Percentiles rank a stretch among this genome's conserved stretches.
Conservation (phyloP, 2,888 invertebrate genomes). For the Aspidiotus rigidus region DNA sequence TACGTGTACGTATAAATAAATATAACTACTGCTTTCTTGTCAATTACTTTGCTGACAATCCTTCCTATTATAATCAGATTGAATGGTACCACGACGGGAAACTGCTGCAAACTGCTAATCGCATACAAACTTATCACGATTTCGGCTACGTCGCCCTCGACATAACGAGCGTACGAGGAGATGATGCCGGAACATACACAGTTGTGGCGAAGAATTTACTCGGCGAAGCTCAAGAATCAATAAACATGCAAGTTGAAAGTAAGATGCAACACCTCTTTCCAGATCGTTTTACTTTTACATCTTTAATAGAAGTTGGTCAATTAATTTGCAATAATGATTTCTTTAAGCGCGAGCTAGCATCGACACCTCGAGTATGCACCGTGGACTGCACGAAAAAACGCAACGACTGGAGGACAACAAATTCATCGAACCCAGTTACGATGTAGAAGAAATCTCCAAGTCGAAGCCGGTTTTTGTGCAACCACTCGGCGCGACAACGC, state of each 20-base stretch:
- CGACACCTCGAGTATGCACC: conserved; percentile 84
- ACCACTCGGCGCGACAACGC: conserved; percentile 76
- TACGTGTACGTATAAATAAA: conserved; percentile 49
- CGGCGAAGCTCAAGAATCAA: conserved; percentile 76
- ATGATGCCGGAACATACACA: conserved; percentile 88
- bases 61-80: conserved; percentile 45
- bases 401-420: conserved; percentile 69
- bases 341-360: conserved; percentile 72
- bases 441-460: conserved; percentile 85
- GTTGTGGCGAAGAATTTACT: conserved; percentile 83
- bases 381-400: conserved; percentile 75
- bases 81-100: conserved; percentile 97
- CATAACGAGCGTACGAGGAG: conserved; percentile 80
- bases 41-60: no score
- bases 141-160: conserved; percentile 96
- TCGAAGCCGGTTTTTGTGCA: conserved; percentile 90
- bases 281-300: not conserved
- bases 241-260: conserved; percentile 82
- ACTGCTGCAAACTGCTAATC: conserved; percentile 75
- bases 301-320: not conserved
- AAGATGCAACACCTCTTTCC: conserved; percentile 43
- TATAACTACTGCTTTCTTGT: not conserved
- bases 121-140: conserved; percentile 90
- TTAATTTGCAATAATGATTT: conserved; percentile 1
- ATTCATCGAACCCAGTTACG: conserved; percentile 77